These are phyloP conservation scores for Drosophila hawaiiensis DNA, from an alignment of 2,888 invertebrate species.

Conservation along the genomic window DNA sequence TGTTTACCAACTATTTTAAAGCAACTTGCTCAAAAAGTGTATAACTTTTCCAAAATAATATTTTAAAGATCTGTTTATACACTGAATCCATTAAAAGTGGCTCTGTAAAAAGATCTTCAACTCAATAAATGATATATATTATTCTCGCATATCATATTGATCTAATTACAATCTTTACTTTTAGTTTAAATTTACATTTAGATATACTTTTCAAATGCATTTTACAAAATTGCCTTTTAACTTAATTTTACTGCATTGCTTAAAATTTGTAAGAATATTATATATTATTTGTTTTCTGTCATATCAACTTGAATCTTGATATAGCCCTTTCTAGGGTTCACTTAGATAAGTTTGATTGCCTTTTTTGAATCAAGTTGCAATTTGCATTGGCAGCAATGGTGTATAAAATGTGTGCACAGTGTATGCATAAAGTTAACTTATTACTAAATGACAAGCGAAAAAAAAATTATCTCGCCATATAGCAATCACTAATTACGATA, in stretches of 20 bases:
- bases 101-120: not conserved
- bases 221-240: not conserved
- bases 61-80: not conserved
- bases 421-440: slow-evolving; percentile 29
- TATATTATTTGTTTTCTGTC: not conserved
- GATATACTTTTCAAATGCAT: not conserved
- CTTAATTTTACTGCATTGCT: not conserved
- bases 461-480: slow-evolving; percentile 32
- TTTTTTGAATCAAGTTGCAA: not conserved
- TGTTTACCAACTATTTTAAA: not conserved
- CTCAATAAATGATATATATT: not conserved
- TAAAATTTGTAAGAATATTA: not conserved
- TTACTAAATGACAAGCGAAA: slow-evolving; percentile 13
- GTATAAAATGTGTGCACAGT: slow-evolving; percentile 11
- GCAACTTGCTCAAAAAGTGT: not conserved
- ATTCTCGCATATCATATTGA: not conserved
- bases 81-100: not conserved
- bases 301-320: not conserved
- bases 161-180: not conserved
- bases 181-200: not conserved
- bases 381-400: not conserved
- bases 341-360: not conserved
- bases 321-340: not conserved
- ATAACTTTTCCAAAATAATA: not conserved
- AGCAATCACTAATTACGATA: slow-evolving; percentile 56